Evolutionary conservation across 2,797 vertebrate genomes (phyloP).

Genomic region (Lagorchestes hirsutus): DNA sequence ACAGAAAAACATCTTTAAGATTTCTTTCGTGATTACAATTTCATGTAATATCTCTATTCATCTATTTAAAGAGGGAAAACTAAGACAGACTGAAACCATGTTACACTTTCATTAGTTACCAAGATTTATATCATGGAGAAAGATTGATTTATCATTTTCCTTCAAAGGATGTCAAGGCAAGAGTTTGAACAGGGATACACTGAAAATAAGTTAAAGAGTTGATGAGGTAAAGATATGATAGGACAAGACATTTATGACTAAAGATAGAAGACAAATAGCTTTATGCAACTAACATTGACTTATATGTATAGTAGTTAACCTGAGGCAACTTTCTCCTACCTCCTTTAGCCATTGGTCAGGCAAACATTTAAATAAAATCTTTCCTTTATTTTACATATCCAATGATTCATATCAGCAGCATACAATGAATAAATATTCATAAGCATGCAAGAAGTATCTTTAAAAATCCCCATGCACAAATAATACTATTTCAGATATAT

Average conservation of each 20-base stretch:
- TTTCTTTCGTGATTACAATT: not conserved
- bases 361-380: constrained; percentile 38
- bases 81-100: not conserved
- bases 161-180: constrained; percentile 53
- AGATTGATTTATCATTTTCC: constrained; percentile 53
- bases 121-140: constrained; percentile 70
- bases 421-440: not conserved
- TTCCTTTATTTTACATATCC: not conserved
- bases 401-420: not conserved
- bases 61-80: not conserved
- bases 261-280: constrained; percentile 48
- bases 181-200: not conserved
- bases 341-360: constrained; percentile 2
- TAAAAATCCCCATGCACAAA: not conserved
- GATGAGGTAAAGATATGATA: constrained; percentile 10
- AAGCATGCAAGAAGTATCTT: not conserved
- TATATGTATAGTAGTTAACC: constrained; percentile 7
- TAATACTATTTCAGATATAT: not conserved
- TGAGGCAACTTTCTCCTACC: not conserved
- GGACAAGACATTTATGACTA: not conserved
- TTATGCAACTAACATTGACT: not conserved
- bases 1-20: not conserved
- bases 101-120: constrained; percentile 34
- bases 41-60: not conserved
- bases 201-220: not conserved